Evolutionary conservation across 2,113 vertebrate species (phyloP), one percentile per base, ranked within the genome.

Genomic region (Leucosticte australis): DNA sequence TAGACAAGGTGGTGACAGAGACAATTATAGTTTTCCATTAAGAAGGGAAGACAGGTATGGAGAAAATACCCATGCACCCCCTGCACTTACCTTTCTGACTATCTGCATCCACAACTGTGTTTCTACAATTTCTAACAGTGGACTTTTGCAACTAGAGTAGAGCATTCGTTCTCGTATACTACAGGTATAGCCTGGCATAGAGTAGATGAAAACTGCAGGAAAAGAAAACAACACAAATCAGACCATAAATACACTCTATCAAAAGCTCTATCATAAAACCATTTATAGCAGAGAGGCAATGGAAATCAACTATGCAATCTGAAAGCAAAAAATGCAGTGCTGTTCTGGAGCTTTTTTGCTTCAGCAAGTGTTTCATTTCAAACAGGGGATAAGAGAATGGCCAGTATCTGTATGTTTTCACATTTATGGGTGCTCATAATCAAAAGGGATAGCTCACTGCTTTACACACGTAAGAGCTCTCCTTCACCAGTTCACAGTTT

Each of bases 151-250:
- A 97, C 99, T 99, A 75, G 99, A 99, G 94, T 99, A 99, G 14
- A 99, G 97, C 99, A 99, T 99, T 95, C 99, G 98, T 96, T 99
- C 99, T 94, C 97, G 98, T 98, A 99, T 99, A 95, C 99, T 99
- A 94, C 99, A 99, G 27, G 97, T 99, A 92, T 99, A 99, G 10
- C 99, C 99, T 28, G 99, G 99, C 99, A 99, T 99, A 60, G 99
- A 99, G 97, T 99, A 99, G 97, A 99, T 99, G 98, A 99, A 99
- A 95, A 99, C 99, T 99, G 97, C 42, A 95, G 94, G 44, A 70
- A 63, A 88, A 96, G 95, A 50, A 42, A 49, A 20, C 47, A 52
- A 7, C 56, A 81, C 24, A 86, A 77, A 77, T 76, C 46, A 90
- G 55, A 74, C 33, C 10, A 21, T 50, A 90, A 83, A 35, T 63